Evolutionary conservation across 1,140 invertebrate genomes (phyloP), one percentile per base, ranked within the genome.

Genomic region (Lordiphosa collinella): DNA sequence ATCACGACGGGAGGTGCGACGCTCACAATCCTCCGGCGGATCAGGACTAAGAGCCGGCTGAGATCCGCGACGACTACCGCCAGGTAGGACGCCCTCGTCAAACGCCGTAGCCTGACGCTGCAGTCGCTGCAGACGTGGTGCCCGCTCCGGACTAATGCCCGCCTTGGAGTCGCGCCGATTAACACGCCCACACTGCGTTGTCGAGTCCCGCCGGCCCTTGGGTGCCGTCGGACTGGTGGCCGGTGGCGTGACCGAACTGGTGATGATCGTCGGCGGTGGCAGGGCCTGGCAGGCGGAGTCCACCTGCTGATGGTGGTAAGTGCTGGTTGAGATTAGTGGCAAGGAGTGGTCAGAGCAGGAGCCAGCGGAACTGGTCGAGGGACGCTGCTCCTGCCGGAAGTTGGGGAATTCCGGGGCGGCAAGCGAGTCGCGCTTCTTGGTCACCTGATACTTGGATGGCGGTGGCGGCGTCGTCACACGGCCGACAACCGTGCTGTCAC

Each of bases 31-130:
- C 10, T 90, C 89, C 51, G 82, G 80, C 61, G 85, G 84, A 78
- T 94, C 93, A 0, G 95, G 95, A 55, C 94, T 95, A 36, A 97
- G 89, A 4, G 95, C 95, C 2, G 95, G 95, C 35, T 95, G 94
- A 12, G 95, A 95, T 18, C 92, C 94, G 32, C 94, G 90, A 38
- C 95, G 91, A 11, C 92, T 91, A 22, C 93, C 92, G 18, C 94
- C 93, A 22, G 94, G 94, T 50, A 94, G 90, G 40, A 90, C 92
- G 48, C 93, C 93, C 88, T 97, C 96, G 89, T 97, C 96, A 87
- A 96, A 95, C 36, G 96, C 94, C 4, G 96, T 96, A 7, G 95
- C 94, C 90, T 97, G 96, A 35, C 96, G 91, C 70, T 94, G 94
- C 40, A 97, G 89, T 44, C 95, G 91, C 46, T 94, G 93, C 36